Conservation (phyloP, 2,888 invertebrate genomes). For the Sesia bembeciformis region DNA sequence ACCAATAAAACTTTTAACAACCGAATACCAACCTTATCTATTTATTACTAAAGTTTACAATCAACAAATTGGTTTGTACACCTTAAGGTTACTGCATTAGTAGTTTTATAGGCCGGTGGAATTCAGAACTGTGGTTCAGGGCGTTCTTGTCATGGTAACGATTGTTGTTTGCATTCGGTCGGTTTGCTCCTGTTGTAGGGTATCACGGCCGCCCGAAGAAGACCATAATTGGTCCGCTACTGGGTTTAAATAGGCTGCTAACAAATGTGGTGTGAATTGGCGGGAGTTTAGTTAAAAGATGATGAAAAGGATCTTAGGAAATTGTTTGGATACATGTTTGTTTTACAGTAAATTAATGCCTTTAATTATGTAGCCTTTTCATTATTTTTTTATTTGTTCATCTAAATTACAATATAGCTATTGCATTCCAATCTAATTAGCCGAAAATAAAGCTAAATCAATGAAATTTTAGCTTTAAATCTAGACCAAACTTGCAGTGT, state of each 20-base stretch:
- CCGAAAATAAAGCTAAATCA: too few species aligned
- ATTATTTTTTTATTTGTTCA: too few species aligned
- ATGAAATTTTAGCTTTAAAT: too few species aligned
- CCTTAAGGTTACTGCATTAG: background rate
- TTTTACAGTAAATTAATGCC: too few species aligned
- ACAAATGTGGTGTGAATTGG: conserved; percentile 57
- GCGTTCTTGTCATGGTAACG: background rate
- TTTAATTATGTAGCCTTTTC: too few species aligned
- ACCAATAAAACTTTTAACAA: background rate
- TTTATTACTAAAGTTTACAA: background rate
- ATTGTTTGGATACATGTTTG: too few species aligned
- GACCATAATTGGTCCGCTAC: conserved; percentile 52
- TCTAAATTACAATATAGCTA: too few species aligned
- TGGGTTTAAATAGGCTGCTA: conserved; percentile 44
- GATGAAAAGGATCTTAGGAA: background rate
- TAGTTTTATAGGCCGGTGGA: background rate
- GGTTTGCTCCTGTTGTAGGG: background rate
- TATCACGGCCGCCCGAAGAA: conserved; percentile 9
- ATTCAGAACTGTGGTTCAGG: background rate
- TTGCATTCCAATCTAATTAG: too few species aligned
- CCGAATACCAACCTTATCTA: background rate
- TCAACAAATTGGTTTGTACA: background rate
- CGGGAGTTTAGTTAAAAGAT: conserved; percentile 1
- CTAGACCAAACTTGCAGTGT: too few species aligned
- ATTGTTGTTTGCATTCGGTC: background rate